Evolutionary conservation across 2,797 vertebrate species (phyloP), one percentile per base, ranked within the genome.

Genomic region (Aselliscus stoliczkanus): DNA sequence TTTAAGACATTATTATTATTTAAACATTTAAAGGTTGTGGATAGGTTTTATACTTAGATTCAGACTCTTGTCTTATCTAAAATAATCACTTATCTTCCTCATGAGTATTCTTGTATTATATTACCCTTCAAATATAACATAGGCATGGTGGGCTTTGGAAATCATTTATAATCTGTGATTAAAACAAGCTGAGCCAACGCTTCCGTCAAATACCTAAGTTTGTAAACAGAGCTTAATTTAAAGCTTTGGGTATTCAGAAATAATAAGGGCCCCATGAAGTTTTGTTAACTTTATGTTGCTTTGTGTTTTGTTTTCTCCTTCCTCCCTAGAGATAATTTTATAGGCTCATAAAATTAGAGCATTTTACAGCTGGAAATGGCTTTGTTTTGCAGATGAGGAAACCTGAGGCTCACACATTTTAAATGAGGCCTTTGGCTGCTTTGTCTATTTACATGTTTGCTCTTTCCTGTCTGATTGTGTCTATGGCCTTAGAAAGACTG

Each of bases 221-320:
- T 84, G 87, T 75, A 76, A 90, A 88, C 31, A 90, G 50, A 70
- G 34, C 5, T 96, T 89, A 90, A 82, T 77, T 77, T 52, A 96
- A 97, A 88, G 56, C 34, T 91, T 83, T 56, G 52, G 47, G 31
- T 76, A 75, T 67, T 90, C 62, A 39, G 44, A 88, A 96, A 95
- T 93, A 72, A 85, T 89, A 94, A 97, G 80, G 75, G 50, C 47
- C 37, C 29, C 72, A 88, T 96, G 67, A 89, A 75, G 70, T 62
- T 95, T 80, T 85, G 80, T 95, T 84, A 90, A 92, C 65, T 94
- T 97, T 95, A 93, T 65, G n/a, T 34, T 89, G 79, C n/a, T 88
- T 91, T 94, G 67, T 54, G 50, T 90, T 94, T 94, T 94, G 92
- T 94, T 92, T 84, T 82, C 56, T 69, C 70, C 72, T 95, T 96